phyloP scores from a whole-genome alignment of 2,888 invertebrate genomes.

The Ophion costatus region DNA sequence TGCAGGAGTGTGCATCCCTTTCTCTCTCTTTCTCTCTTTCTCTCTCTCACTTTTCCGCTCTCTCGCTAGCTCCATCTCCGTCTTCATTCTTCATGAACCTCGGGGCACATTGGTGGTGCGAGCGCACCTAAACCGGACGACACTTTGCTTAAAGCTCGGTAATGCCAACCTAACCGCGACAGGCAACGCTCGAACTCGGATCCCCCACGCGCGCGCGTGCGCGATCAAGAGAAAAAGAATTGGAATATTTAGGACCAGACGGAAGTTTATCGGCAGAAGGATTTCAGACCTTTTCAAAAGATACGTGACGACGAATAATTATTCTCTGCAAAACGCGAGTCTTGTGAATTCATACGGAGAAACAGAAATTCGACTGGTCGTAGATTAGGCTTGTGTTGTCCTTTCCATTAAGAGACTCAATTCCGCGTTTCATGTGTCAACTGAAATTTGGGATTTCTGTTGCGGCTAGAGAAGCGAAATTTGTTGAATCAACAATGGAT shows the following conservation, averaged over 20 bases:
- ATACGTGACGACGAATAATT: constrained; percentile 57
- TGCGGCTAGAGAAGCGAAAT: neutral
- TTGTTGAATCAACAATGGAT: neutral
- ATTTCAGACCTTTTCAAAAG: constrained; percentile 40
- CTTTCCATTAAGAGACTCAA: constrained; percentile 15
- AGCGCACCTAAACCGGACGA: constrained; percentile 33
- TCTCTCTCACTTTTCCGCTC: neutral
- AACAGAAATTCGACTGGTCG: constrained; percentile 19
- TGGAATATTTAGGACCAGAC: constrained; percentile 30
- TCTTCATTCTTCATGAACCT: constrained; percentile 40
- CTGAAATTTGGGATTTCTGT: constrained; percentile 12
- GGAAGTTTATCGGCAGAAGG: constrained; percentile 47
- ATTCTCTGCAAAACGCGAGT: constrained; percentile 28
- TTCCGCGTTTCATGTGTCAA: neutral
- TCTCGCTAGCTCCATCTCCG: constrained; percentile 8
- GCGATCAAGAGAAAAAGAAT: constrained; percentile 24
- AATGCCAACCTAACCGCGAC: constrained; percentile 32
- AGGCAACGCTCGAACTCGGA: neutral
- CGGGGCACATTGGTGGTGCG: neutral
- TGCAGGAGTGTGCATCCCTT: constrained; percentile 44
- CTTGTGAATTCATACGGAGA: constrained; percentile 17
- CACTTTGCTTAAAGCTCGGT: constrained; percentile 39
- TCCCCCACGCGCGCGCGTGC: neutral
- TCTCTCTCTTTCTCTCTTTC: constrained; percentile 31
- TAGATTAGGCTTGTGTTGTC: constrained; percentile 25